Evolutionary conservation across 2,113 vertebrate species (phyloP).

Genomic region (Grammomys dolichurus): DNA sequence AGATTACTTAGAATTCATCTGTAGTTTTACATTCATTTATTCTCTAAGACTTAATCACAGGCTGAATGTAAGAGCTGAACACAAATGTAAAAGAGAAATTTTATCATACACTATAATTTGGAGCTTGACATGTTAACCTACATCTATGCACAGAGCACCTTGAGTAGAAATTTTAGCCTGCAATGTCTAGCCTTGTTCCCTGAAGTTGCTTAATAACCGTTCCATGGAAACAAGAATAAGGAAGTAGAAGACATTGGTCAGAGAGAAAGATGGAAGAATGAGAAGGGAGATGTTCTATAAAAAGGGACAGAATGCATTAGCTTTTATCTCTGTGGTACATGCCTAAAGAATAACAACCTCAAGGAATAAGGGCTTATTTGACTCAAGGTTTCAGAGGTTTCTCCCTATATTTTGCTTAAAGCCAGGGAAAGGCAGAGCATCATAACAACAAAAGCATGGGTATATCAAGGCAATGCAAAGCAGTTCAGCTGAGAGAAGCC

Average conservation of each 20-base stretch:
- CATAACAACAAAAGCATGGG: background rate
- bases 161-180: background rate
- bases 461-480: background rate
- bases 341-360: background rate
- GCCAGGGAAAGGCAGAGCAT: background rate
- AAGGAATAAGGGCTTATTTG: background rate
- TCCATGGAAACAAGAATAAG: background rate
- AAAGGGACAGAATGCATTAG: background rate
- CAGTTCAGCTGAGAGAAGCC: background rate
- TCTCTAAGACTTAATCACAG: background rate
- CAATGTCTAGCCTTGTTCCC: background rate
- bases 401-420: background rate
- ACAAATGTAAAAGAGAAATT: background rate
- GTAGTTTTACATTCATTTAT: conserved; percentile 15
- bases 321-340: background rate
- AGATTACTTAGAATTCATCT: conserved; percentile 25
- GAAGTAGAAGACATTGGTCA: background rate
- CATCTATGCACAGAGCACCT: background rate
- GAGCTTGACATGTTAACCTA: background rate
- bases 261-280: background rate
- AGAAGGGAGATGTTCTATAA: background rate
- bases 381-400: background rate
- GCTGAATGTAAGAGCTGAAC: background rate
- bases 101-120: background rate
- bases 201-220: background rate